Conservation (phyloP, 2,888 invertebrate genomes). For the Digitonthophagus gazella region DNA sequence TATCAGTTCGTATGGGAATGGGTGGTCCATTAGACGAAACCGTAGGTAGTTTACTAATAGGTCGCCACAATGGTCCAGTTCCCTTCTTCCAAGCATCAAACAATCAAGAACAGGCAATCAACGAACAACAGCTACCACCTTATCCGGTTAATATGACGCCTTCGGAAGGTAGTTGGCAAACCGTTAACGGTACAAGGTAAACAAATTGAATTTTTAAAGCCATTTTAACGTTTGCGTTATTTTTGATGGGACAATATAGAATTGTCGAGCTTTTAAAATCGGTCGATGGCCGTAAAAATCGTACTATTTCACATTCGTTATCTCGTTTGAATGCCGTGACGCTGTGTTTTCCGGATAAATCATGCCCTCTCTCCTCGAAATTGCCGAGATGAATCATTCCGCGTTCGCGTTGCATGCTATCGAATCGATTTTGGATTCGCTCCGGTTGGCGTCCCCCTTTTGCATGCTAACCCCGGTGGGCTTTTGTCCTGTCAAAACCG, state of each 20-base stretch:
- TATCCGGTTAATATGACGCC: slow-evolving; percentile 66
- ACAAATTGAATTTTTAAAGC: slow-evolving; percentile 21
- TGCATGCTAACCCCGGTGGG: too few relatives aligned
- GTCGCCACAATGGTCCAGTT: slow-evolving; percentile 33
- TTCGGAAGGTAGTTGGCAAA: slow-evolving; percentile 77
- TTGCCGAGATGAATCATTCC: neutral
- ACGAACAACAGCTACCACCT: slow-evolving; percentile 54
- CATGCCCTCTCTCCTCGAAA: neutral
- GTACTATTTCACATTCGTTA: neutral
- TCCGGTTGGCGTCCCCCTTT: too few relatives aligned
- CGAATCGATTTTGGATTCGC: neutral
- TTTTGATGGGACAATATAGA: too few relatives aligned
- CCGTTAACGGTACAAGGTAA: slow-evolving; percentile 71
- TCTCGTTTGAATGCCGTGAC: neutral
- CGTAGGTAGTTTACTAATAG: slow-evolving; percentile 48
- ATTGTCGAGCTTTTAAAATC: too few relatives aligned
- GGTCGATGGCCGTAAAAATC: neutral
- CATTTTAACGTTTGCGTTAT: too few relatives aligned
- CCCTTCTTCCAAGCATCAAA: slow-evolving; percentile 37
- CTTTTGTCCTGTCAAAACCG: too few relatives aligned
- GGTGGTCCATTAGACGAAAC: slow-evolving; percentile 49
- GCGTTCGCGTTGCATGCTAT: neutral
- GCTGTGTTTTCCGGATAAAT: neutral
- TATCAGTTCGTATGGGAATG: slow-evolving; percentile 51
- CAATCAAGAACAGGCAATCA: slow-evolving; percentile 38